These are phyloP conservation scores for Dermolepida albohirtum DNA, from an alignment of 2,888 invertebrate species.

Conservation along the genomic window DNA sequence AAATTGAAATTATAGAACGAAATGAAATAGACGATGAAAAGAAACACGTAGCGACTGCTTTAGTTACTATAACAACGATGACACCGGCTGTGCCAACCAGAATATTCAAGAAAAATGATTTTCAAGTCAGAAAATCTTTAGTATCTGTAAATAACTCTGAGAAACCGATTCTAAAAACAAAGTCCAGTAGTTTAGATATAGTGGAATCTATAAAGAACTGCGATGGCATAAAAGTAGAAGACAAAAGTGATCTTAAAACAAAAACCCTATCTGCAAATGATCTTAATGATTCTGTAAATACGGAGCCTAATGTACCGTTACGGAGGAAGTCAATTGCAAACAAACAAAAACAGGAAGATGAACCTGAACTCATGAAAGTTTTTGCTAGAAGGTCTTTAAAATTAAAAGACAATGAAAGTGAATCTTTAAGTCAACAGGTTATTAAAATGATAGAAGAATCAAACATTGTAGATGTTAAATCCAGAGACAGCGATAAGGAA, in stretches of 20 bases:
- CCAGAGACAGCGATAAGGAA: constrained; percentile 80
- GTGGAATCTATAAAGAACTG: constrained; percentile 63
- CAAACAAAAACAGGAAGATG: constrained; percentile 71
- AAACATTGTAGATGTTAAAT: constrained; percentile 67
- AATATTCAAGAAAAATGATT: constrained; percentile 47
- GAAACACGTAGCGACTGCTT: constrained; percentile 48
- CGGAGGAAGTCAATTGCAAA: constrained; percentile 70
- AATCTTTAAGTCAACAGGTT: constrained; percentile 71
- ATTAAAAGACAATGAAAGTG: constrained; percentile 78
- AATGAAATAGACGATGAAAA: constrained; percentile 48
- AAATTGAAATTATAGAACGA: constrained; percentile 65
- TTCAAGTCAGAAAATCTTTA: constrained; percentile 47
- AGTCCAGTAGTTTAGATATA: constrained; percentile 69
- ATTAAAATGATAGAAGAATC: constrained; percentile 64
- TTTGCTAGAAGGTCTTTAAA: constrained; percentile 85
- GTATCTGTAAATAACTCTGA: constrained; percentile 41
- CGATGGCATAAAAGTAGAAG: constrained; percentile 28
- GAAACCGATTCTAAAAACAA: constrained; percentile 68
- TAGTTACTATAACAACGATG: constrained; percentile 50
- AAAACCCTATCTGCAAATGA: constrained; percentile 42
- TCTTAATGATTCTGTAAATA: constrained; percentile 15
- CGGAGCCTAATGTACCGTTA: constrained; percentile 67
- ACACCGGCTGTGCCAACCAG: constrained; percentile 45
- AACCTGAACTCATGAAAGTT: constrained; percentile 85
- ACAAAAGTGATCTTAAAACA: constrained; percentile 37